A percentile compares a stretch with the other conserved stretches of the same genome.
Conservation (phyloP, 2,888 invertebrate species). For the Ischnura elegans region DNA sequence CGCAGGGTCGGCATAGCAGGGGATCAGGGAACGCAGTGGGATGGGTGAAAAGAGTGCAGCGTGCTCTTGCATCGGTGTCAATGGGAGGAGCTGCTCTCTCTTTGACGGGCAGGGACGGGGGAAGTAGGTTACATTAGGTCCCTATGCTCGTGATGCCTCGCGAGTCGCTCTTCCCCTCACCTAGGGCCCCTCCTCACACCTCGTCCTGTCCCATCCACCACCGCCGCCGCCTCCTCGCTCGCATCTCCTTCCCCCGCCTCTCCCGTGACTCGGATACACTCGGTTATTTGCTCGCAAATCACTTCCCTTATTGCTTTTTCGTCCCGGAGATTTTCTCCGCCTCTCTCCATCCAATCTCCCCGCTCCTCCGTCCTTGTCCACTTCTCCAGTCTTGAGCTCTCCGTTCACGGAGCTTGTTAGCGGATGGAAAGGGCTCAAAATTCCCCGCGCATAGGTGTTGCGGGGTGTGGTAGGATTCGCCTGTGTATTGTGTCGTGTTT, state of each 20-base stretch:
- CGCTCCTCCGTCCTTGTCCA: neutral
- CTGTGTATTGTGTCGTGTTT: too few species aligned
- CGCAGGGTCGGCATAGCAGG: neutral
- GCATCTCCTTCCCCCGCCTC: neutral
- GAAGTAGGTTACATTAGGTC: neutral
- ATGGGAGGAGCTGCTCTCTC: neutral
- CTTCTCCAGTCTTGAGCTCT: neutral
- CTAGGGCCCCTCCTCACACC: neutral
- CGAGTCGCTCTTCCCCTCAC: neutral
- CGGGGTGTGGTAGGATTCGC: too few species aligned
- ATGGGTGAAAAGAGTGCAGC: neutral
- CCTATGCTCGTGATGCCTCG: neutral
- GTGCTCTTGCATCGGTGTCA: neutral
- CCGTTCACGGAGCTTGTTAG: neutral
- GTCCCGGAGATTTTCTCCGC: neutral
- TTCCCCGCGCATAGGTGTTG: too few species aligned
- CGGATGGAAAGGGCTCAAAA: neutral
- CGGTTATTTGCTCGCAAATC: neutral
- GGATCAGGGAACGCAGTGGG: neutral
- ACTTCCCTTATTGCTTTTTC: too few species aligned
- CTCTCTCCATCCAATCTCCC: neutral
- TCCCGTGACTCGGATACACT: neutral
- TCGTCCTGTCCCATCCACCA: neutral
- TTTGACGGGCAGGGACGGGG: neutral
- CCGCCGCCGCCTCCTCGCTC: neutral